Evolutionary conservation across 2,888 invertebrate genomes (phyloP), one percentile per base, ranked within the genome.

Genomic region (Drosophila falleni): DNA sequence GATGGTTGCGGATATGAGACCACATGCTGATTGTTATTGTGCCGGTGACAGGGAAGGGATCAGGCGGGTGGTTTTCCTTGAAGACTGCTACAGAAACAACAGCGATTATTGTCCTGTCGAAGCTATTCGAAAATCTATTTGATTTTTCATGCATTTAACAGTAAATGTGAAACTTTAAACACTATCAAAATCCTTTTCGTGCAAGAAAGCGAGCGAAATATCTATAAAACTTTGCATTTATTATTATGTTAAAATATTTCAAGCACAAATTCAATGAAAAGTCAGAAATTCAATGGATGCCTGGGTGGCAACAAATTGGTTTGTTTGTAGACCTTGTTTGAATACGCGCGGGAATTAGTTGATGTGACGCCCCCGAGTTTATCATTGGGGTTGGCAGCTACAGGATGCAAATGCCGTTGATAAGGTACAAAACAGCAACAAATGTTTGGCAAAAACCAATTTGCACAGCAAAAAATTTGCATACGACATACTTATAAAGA

Each of bases 11-110:
- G 77, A 90, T 90, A 79, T 85, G 78, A 77, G 89, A 87, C 91
- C 91, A 83, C 90, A 91, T 89, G 91, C 90, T 91, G 91, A 81
- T 87, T 86, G 80, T 83, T 90, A 84, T 89, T 80, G 70, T 64
- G 42, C 65, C 56, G 53, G 37, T 51, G 16, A 16, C 13, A 15
- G 46, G 31, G 44, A 42, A 26, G 6, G 61, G 4, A 33, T 11
- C 33, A 11, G 26, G 49, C 60, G 71, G 64, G 64, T 75, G 80
- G 71, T 19, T 59, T 39, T n/a, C 29, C 11, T 29, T 56, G 26
- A 23, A 37, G 56, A 16, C 39, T 50, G 35, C 41, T 41, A 6
- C 15, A 44, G 13, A 26, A 42, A 56, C 49, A 71, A 59, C 73
- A 54, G 16, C 46, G 41, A 65, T 59, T 61, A 58, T 68, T 58